These are phyloP conservation scores for Myathropa florea DNA, from an alignment of 2,888 invertebrate species.

Conservation along the genomic window DNA sequence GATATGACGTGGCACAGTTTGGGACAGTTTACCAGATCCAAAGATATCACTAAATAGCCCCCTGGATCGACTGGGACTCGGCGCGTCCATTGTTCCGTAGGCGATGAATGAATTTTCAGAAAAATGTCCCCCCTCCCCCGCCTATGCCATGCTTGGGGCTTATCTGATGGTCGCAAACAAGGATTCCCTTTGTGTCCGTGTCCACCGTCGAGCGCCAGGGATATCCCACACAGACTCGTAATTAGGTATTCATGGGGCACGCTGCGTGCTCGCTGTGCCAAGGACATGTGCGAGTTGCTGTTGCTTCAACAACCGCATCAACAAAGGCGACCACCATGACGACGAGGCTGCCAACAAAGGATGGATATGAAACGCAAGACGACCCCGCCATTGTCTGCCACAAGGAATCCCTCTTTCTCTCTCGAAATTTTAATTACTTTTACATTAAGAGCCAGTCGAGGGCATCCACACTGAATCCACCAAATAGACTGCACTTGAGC, in stretches of 20 bases:
- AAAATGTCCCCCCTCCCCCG: neutral
- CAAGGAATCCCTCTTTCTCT: conserved; percentile 4
- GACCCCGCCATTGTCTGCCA: conserved; percentile 23
- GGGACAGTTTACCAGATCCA: neutral
- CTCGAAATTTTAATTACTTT: conserved; percentile 63
- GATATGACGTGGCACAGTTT: conserved; percentile 10
- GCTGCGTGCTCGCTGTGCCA: conserved; percentile 54
- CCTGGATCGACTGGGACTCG: conserved; percentile 8
- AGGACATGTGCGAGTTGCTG: conserved; percentile 30
- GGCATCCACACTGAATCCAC: conserved; percentile 40
- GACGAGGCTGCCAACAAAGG: neutral
- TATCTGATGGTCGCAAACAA: conserved; percentile 24
- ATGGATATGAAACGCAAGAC: neutral
- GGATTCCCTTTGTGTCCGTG: neutral
- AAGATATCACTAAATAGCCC: conserved; percentile 34
- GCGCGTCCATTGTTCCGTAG: conserved; percentile 37
- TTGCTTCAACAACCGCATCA: neutral
- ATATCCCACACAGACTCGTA: no score
- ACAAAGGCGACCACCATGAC: neutral
- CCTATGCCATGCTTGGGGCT: conserved; percentile 13
- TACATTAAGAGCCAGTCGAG: conserved; percentile 35
- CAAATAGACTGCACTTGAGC: conserved; percentile 47
- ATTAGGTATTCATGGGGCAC: conserved; percentile 59
- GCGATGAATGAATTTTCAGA: conserved; percentile 17
- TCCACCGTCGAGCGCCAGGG: neutral